Evolutionary conservation across 2,888 invertebrate genomes (phyloP), one percentile per base, ranked within the genome.

Genomic region (Morpho achilles): DNA sequence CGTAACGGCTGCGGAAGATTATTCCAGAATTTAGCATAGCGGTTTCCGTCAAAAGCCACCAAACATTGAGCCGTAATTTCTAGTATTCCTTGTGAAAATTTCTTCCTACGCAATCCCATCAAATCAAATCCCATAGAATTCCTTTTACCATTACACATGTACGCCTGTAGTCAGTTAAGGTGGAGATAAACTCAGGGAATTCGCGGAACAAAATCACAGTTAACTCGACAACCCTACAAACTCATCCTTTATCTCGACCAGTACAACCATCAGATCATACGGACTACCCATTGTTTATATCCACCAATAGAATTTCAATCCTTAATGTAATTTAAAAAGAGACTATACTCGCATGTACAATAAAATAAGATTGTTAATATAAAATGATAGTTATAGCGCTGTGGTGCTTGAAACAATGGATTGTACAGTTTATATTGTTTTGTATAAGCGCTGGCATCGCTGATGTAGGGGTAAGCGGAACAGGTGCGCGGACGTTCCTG

Each of bases 341-440:
- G 39, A 10, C 43, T 1, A n/a, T 42, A 55, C 39, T 59, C 42
- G 46, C 7, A 3, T 55, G 47, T 7, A 9, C 0, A 49, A 32
- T 49, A 32, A 16, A n/a, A 43, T 43, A 50, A 10, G 41, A 43
- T 22, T 22, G n/a, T 32, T 8, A 47, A 55, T 54, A 43, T 55
- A 22, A 47, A 59, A 43, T 59, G 46, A 51, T 55, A 61, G 50
- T 40, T 53, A 16, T 42, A 58, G 23, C 47, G 53, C 44, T 53
- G 32, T 53, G 53, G 54, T 47, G 47, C 53, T 62, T 22, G 51
- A 62, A 55, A 62, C 62, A 62, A 62, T 62, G 59, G 59, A 16
- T 45, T 43, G 54, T 62, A 53, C 47, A 53, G 45, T 42, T 50
- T 46, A 45, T 54, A 54, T 56, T 53, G 48, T 44, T 52, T 49